Evolutionary conservation across 2,888 invertebrate species (phyloP), one percentile per base, ranked within the genome.

Genomic region (Acanthosepion lycidas): DNA sequence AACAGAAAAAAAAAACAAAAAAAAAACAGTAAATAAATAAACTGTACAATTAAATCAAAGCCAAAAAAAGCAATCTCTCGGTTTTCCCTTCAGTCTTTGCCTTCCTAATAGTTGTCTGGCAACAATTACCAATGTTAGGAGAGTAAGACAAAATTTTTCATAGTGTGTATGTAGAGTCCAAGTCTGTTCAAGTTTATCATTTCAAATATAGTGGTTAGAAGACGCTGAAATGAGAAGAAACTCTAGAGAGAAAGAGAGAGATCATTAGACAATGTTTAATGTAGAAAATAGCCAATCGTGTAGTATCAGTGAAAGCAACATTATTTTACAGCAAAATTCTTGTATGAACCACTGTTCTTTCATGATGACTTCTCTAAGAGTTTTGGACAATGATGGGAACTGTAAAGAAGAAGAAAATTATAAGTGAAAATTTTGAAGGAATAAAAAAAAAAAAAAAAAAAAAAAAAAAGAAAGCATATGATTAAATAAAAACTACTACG

Each of bases 381-480:
- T 94, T 78, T n/a, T 95, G 95, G 6, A 95, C 53, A 94, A 95
- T 95, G 64, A 96, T 96, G 28, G 95, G 95, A 95, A 96, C 95
- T 95, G 95, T 94, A 95, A 95, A 91, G 15, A 94, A 94, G 64
- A 55, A 49, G 48, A 93, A 49, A 94, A 28, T 15, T n/a, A 59
- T 59, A 3, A 59, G 59, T 59, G 23, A 59, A 59, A 59, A 23
- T 23, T 23, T 1, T 59, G 20, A 59, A 20, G 42, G 42, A 20
- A 26, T 23, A 59, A 59, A 59, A 59, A 23, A 23, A 42, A 42
- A 42, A 42, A 33, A 33, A 33, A 33, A 33, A 33, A 33, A 33
- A 0, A 3, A 20, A 26, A 59, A 26, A 23, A 23, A 59, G 59
- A 59, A 3, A 59, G 4, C 59, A 59, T 55, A 18, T 55, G 18